These are phyloP conservation scores for Macrocentrus cingulum DNA, from an alignment of 1,140 invertebrate genomes.

Conservation along the genomic window DNA sequence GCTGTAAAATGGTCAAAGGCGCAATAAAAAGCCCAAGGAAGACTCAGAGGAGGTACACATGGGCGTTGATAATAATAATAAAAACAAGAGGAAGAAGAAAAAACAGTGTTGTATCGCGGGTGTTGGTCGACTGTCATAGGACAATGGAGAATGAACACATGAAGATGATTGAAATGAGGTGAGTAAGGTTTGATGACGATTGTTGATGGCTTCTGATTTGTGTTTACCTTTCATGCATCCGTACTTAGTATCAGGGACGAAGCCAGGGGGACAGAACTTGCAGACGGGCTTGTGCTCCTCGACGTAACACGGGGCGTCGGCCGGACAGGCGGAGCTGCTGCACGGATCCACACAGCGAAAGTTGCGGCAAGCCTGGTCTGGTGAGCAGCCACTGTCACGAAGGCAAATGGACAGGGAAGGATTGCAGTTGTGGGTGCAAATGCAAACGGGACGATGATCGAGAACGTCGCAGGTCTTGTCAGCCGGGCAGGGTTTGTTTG, in stretches of 20 bases:
- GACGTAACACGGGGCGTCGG: constrained; percentile 83
- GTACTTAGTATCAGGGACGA: constrained; percentile 83
- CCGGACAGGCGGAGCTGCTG: constrained; percentile 74
- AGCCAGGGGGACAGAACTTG: constrained; percentile 91
- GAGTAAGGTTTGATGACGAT: neutral
- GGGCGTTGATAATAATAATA: no score
- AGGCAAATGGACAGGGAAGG: constrained; percentile 85
- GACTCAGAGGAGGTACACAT: no score
- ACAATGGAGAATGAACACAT: neutral
- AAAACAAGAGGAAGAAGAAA: neutral
- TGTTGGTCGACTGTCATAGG: neutral
- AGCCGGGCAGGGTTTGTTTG: constrained; percentile 66
- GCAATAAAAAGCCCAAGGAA: no score
- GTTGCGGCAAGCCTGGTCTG: constrained; percentile 80
- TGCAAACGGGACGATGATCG: constrained; percentile 81
- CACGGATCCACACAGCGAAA: constrained; percentile 90
- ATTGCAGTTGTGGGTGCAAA: constrained; percentile 84
- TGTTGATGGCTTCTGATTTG: constrained; percentile 29
- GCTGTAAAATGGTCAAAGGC: no score
- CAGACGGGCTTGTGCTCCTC: constrained; percentile 90
- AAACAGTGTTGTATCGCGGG: neutral
- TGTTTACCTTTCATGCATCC: constrained; percentile 93
- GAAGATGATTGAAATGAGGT: constrained; percentile 10
- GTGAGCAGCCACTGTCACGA: constrained; percentile 83
- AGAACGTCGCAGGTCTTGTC: constrained; percentile 83